Conservation (phyloP, 2,113 vertebrate genomes). For the Dolichotis patagonum region DNA sequence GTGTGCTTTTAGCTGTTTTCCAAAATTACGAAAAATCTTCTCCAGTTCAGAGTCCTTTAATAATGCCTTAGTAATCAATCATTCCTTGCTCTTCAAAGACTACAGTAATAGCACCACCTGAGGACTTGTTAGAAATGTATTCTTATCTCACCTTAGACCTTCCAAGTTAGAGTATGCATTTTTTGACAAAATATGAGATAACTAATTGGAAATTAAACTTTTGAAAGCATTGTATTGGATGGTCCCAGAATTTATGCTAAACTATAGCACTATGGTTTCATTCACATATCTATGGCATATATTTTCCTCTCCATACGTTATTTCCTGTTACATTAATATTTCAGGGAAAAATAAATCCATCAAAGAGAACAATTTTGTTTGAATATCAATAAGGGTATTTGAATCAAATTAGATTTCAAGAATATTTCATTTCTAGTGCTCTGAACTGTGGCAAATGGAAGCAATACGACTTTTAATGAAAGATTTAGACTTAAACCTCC, state of each 20-base stretch:
- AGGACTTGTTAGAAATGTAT: not conserved
- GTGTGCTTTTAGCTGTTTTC: not conserved
- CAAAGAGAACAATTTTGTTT: not conserved
- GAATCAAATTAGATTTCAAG: not conserved
- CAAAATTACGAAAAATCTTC: not conserved
- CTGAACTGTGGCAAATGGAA: conserved; percentile 14
- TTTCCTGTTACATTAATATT: not conserved
- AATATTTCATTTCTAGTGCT: conserved; percentile 38
- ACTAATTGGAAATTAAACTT: not conserved
- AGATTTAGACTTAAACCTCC: not conserved
- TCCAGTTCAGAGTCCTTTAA: not conserved
- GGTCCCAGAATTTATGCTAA: not conserved
- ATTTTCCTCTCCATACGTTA: not conserved
- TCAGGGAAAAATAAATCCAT: conserved; percentile 8
- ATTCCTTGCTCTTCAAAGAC: not conserved
- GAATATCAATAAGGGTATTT: not conserved
- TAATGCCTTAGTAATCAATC: not conserved
- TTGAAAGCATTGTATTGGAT: not conserved
- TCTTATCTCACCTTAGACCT: not conserved
- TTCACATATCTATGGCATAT: not conserved
- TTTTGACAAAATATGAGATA: not conserved
- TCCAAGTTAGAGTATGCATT: not conserved
- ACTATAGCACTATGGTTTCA: not conserved
- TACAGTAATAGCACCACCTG: not conserved
- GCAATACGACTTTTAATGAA: not conserved